A percentile compares a stretch with the other conserved stretches of the same genome.
These are phyloP conservation scores for Sebastes wilsoni DNA, from an alignment of 2,797 vertebrate species.

Conservation along the genomic window DNA sequence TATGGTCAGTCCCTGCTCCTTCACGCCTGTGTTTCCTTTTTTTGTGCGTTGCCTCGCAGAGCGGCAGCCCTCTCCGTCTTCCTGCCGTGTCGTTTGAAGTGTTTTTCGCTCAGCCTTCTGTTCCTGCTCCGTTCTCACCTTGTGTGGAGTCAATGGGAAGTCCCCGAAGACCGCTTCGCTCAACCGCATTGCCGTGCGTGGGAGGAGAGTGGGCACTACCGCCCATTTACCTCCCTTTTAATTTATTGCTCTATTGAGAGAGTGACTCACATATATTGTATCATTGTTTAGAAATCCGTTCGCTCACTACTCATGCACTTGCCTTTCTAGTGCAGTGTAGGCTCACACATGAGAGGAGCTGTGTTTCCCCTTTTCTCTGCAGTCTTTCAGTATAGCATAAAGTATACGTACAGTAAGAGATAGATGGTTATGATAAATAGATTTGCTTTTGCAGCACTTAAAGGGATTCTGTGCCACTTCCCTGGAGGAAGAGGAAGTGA, in stretches of 20 bases:
- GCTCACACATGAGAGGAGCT: constrained; percentile 6
- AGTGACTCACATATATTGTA: constrained; percentile 43
- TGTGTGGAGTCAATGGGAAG: constrained; percentile 76
- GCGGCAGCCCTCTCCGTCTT: constrained; percentile 39
- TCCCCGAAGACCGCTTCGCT: constrained; percentile 71
- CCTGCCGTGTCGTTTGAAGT: constrained; percentile 50
- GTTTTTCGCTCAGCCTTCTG: constrained; percentile 62
- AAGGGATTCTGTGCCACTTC: constrained; percentile 82
- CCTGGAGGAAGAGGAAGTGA: constrained; percentile 64
- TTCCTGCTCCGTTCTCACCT: constrained; percentile 69
- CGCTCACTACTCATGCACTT: not conserved
- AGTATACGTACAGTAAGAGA: constrained; percentile 60
- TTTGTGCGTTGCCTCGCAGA: constrained; percentile 29
- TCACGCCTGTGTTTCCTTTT: not conserved
- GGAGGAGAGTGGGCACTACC: constrained; percentile 62
- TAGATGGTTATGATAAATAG: constrained; percentile 76
- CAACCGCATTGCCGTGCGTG: constrained; percentile 70
- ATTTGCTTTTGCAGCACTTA: constrained; percentile 80
- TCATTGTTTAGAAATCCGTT: constrained; percentile 48
- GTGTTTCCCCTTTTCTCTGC: not conserved
- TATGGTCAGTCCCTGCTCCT: constrained; percentile 21
- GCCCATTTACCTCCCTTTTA: constrained; percentile 63
- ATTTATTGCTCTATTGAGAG: constrained; percentile 58
- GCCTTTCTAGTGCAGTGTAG: constrained; percentile 7
- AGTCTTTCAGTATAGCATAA: constrained; percentile 38